Conservation (phyloP, 2,113 vertebrate species). For the Eretmodus cyanostictus region DNA sequence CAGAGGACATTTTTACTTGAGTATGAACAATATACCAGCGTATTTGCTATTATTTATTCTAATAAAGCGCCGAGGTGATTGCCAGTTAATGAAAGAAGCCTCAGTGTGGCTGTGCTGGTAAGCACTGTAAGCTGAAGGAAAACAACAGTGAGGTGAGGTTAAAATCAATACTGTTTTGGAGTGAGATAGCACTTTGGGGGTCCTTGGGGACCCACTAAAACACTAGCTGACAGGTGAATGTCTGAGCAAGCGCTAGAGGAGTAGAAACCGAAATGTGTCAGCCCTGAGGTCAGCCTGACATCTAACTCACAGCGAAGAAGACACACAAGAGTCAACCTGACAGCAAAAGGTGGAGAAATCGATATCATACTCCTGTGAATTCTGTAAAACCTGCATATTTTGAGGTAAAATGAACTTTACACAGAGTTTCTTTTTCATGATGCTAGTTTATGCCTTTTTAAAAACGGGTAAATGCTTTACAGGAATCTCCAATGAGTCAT, state of each 20-base stretch:
- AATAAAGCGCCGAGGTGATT: neutral
- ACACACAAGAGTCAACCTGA: conserved; percentile 9
- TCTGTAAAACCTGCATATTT: conserved; percentile 3
- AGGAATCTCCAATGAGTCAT: neutral
- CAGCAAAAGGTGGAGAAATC: conserved; percentile 29
- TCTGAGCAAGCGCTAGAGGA: conserved; percentile 26
- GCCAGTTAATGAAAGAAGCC: neutral
- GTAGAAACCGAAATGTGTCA: conserved; percentile 28
- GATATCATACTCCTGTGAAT: conserved; percentile 3
- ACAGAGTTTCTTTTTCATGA: neutral
- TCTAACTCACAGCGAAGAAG: conserved; percentile 12
- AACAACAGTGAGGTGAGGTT: conserved; percentile 45
- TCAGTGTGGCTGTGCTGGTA: conserved; percentile 13
- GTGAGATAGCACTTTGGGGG: conserved; percentile 20
- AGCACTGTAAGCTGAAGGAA: conserved; percentile 41
- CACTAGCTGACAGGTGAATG: conserved; percentile 54
- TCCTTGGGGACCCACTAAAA: conserved; percentile 46
- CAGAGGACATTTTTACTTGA: neutral
- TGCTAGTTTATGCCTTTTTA: neutral
- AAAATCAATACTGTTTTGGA: conserved; percentile 54
- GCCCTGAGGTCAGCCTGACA: conserved; percentile 39
- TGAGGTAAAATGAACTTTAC: neutral
- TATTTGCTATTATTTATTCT: neutral
- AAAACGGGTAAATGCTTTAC: neutral
- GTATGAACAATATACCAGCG: neutral